These are phyloP conservation scores for Danio tinwini DNA, from an alignment of 2,797 vertebrate species.

Conservation along the genomic window DNA sequence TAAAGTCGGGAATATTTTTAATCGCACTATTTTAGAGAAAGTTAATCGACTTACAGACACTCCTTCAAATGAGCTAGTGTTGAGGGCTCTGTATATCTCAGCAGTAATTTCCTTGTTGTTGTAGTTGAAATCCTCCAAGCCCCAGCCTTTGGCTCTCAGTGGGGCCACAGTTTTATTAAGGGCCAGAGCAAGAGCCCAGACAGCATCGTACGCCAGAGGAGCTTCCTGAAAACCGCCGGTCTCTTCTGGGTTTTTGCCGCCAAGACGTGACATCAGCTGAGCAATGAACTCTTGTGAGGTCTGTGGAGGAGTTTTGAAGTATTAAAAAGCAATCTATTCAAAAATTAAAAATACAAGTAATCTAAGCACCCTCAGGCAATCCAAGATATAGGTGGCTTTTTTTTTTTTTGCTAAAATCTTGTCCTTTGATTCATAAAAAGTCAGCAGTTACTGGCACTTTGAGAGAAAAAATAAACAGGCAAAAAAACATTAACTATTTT, in stretches of 20 bases:
- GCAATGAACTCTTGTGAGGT: constrained; percentile 93
- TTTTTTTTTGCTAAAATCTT: too few species aligned
- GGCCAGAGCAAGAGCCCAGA: constrained; percentile 93
- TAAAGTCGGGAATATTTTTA: background rate
- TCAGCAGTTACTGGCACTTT: too few species aligned
- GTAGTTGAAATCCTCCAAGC: constrained; percentile 95
- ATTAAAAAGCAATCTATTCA: background rate
- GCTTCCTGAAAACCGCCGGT: constrained; percentile 95
- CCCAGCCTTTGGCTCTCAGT: constrained; percentile 82
- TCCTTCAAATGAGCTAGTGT: constrained; percentile 95
- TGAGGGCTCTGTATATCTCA: constrained; percentile 94
- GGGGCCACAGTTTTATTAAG: constrained; percentile 92
- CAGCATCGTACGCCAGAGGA: constrained; percentile 91
- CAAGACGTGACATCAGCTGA: constrained; percentile 87
- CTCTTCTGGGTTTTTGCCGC: constrained; percentile 90
- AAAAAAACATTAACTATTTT: too few species aligned
- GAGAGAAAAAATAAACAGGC: too few species aligned
- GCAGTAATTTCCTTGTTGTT: constrained; percentile 94
- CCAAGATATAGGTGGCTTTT: too few species aligned
- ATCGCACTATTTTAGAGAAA: constrained; percentile 4
- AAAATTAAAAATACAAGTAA: too few species aligned
- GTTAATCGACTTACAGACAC: constrained; percentile 83
- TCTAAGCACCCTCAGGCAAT: too few species aligned
- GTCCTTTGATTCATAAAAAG: too few species aligned
- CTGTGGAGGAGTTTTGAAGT: constrained; percentile 67